Percentiles rank a stretch among this genome's conserved stretches.
These are phyloP conservation scores for Tachysurus fulvidraco DNA, from an alignment of 2,113 vertebrate species.

Conservation along the genomic window DNA sequence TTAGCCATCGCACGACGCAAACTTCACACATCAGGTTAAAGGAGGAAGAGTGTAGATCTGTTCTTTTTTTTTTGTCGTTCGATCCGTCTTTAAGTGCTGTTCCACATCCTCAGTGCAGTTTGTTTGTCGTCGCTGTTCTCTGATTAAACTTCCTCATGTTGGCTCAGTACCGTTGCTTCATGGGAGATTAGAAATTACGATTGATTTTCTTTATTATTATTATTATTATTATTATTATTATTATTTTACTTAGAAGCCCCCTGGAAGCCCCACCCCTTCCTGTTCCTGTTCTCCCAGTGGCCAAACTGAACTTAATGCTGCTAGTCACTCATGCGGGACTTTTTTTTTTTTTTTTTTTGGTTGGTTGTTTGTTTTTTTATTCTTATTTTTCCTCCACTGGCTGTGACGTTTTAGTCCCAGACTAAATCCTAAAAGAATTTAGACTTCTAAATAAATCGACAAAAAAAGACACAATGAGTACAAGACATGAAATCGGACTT, in stretches of 20 bases:
- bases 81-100: slow-evolving; percentile 14
- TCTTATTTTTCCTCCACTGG: slow-evolving; percentile 66
- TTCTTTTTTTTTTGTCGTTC: not conserved
- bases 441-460: slow-evolving; percentile 67
- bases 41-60: not conserved
- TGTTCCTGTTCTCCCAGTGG: slow-evolving; percentile 89
- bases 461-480: slow-evolving; percentile 60
- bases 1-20: not conserved
- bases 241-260: slow-evolving; percentile 57
- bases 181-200: slow-evolving; percentile 27
- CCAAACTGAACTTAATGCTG: slow-evolving; percentile 99
- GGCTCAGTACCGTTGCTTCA: slow-evolving; percentile 84
- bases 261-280: slow-evolving; percentile 76
- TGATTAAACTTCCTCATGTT: slow-evolving; percentile 79
- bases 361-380: too few species aligned
- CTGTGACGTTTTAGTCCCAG: slow-evolving; percentile 99
- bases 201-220: not conserved
- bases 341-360: slow-evolving; percentile 51
- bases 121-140: slow-evolving; percentile 78
- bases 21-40: not conserved
- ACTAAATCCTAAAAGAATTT: slow-evolving; percentile 98
- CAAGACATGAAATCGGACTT: slow-evolving; percentile 51
- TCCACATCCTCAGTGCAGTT: slow-evolving; percentile 6
- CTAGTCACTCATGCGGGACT: slow-evolving; percentile 84
- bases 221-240: not conserved